Evolutionary conservation across 2,888 invertebrate genomes (phyloP), one percentile per base, ranked within the genome.

Genomic region (Amiota communis): DNA sequence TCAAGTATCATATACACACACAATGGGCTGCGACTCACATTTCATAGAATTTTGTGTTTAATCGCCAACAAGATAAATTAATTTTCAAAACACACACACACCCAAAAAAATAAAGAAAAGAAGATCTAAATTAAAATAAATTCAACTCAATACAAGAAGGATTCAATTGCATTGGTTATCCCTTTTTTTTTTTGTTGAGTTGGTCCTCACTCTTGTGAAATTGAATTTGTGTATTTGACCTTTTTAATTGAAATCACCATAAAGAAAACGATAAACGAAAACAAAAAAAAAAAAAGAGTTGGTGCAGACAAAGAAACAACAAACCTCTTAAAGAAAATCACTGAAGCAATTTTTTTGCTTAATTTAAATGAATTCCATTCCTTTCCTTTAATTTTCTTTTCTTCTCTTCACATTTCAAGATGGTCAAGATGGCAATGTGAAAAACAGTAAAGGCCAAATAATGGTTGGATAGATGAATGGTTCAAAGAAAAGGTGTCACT

Each of bases 291-390:
- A 36, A 36, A 36, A 36, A 2, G 36, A 36, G 36, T 36, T 36
- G 36, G 6, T 36, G 57, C 11, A 17, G 15, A 57, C 53, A 12
- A 57, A 17, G 57, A 57, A 13, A 17, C 8, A 57, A 17, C n/a
- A 57, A 57, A 17, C 57, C 10, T 46, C 49, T 56, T 74, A 17
- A 76, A 78, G 74, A 65, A 65, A 65, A 65, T 65, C 79, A 72
- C 67, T 72, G 70, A 65, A 65, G 67, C 72, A 78, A 77, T 76
- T 79, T 80, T 77, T 36, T 53, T 73, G 72, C 75, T 77, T 73
- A 75, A 82, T 82, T 81, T 81, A 75, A 81, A 79, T 81, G 63
- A 36, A 36, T 36, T 36, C 70, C 75, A 77, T 36, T 6, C 36
- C 73, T 73, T n/a, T n/a, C n/a, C n/a, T n/a, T n/a, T n/a, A n/a